Base-by-base conservation (phyloP, 1,140 invertebrate genomes). In the Anastrepha obliqua region DNA sequence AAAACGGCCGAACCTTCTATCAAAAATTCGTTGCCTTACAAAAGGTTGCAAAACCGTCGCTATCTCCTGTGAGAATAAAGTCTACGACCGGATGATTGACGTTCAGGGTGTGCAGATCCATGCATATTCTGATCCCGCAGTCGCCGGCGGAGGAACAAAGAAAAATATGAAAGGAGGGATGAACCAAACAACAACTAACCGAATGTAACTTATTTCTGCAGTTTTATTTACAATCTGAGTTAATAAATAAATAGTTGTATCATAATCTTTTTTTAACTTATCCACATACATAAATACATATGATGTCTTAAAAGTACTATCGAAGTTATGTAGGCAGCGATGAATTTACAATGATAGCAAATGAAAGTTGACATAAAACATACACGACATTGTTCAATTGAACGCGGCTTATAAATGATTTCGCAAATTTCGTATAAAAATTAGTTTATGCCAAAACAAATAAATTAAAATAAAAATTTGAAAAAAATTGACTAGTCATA, bases 401-500 rank as follows among this genome's bases (percentile, higher is more conserved):
- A 29, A 67, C 8, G 29, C 65, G 20, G 29, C 65, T n/a, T n/a
- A 42, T 0, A 47, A 67, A 74, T n/a, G 15, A 74, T 42, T 74
- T 74, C 67, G 9, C 47, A 81, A 81, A 7, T 39, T 81, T 81
- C 1, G 55, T 55, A 11, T 55, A 9, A 29, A 74, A 44, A 15
- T 74, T 20, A 20, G 55, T 55, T 29, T 55, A 9, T 81, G 8
- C n/a, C 47, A 2, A 55, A 81, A 9, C 74, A 0, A 55, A 81
- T 9, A 11, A 29, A 81, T 55, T 81, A 81, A 58, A 81, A 67
- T 15, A 67, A 81, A 20, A 55, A 81, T 81, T 2, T 17, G 3
- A 81, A n/a, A 55, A 55, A 81, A 81, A 55, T 55, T 81, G 74
- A 81, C 74, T 81, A 81, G 74, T 81, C 74, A 55, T 55, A 70